Percentiles rank a stretch among this genome's conserved stretches.
phyloP scores from a whole-genome alignment of 2,113 vertebrate species.

The Progne subis region DNA sequence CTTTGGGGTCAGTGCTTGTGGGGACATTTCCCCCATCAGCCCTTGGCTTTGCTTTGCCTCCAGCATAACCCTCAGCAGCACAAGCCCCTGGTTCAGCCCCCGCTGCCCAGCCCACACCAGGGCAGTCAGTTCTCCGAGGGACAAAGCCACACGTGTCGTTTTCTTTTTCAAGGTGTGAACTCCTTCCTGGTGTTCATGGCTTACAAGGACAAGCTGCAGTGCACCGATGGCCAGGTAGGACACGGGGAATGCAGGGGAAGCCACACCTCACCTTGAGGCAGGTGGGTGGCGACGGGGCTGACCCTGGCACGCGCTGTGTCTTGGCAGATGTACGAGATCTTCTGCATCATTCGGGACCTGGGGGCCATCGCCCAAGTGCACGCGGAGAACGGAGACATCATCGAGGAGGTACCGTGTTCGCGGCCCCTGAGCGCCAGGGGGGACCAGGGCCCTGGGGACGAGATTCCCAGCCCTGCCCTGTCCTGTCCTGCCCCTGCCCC shows the following conservation, averaged over 20 bases:
- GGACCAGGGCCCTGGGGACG: not conserved
- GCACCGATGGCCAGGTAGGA: constrained; percentile 87
- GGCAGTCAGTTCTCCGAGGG: not conserved
- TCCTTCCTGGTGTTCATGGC: constrained; percentile 94
- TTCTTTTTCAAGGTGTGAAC: constrained; percentile 84
- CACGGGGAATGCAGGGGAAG: accelerated
- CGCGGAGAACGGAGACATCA: constrained; percentile 94
- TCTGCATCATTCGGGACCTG: constrained; percentile 86
- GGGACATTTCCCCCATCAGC: not conserved
- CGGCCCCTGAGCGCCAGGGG: accelerated
- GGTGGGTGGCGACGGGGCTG: accelerated
- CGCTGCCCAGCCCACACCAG: accelerated
- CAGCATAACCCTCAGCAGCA: not conserved
- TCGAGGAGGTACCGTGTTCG: constrained; percentile 81
- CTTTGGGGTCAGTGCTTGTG: not conserved
- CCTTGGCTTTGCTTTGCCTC: not conserved
- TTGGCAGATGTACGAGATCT: constrained; percentile 93
- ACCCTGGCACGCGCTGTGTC: accelerated
- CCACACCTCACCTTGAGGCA: accelerated
- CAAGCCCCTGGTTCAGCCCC: accelerated
- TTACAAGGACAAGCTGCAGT: constrained; percentile 92
- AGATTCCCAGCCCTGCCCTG: not conserved
- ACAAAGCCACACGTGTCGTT: accelerated
- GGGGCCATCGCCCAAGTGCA: constrained; percentile 92
- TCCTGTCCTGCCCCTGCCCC: too few species aligned